Conservation (phyloP, 1,140 invertebrate species). For the Leguminivora glycinivorella region DNA sequence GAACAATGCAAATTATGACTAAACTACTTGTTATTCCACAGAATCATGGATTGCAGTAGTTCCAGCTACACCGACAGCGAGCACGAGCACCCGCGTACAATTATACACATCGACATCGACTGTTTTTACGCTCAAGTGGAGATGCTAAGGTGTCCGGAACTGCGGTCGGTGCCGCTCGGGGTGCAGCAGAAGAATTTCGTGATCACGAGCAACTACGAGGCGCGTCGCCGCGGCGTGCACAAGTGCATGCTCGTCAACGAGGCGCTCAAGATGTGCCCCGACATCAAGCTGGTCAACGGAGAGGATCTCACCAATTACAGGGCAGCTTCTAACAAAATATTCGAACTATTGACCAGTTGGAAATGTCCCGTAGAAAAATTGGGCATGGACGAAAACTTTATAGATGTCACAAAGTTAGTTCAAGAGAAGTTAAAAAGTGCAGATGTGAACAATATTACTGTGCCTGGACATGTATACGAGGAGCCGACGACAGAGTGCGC, state of each 20-base stretch:
- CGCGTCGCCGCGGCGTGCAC: slow-evolving; percentile 84
- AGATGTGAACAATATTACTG: slow-evolving; percentile 51
- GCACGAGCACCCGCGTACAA: slow-evolving; percentile 80
- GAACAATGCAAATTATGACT: slow-evolving; percentile 68
- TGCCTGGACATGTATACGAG: slow-evolving; percentile 80
- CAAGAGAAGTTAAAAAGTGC: slow-evolving; percentile 73
- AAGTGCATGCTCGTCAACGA: slow-evolving; percentile 87
- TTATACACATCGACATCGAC: slow-evolving; percentile 89
- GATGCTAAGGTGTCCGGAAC: slow-evolving; percentile 84
- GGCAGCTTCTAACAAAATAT: slow-evolving; percentile 84
- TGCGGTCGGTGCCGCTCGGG: slow-evolving; percentile 83
- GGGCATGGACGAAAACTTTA: slow-evolving; percentile 89
- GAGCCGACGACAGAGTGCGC: slow-evolving; percentile 80
- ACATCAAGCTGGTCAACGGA: slow-evolving; percentile 84
- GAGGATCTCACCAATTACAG: slow-evolving; percentile 88
- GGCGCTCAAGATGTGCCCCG: slow-evolving; percentile 83
- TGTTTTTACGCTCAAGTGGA: slow-evolving; percentile 93
- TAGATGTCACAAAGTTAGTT: slow-evolving; percentile 86
- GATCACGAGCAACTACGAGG: slow-evolving; percentile 89
- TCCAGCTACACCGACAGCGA: slow-evolving; percentile 58
- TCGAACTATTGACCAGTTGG: slow-evolving; percentile 83
- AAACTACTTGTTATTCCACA: slow-evolving; percentile 67
- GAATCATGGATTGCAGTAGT: slow-evolving; percentile 73
- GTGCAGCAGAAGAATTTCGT: slow-evolving; percentile 90
- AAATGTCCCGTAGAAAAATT: slow-evolving; percentile 86